These are phyloP conservation scores for Zoanthus sansibaricus DNA, from an alignment of 92 coral and sea anemone genomes.

Conservation along the genomic window DNA sequence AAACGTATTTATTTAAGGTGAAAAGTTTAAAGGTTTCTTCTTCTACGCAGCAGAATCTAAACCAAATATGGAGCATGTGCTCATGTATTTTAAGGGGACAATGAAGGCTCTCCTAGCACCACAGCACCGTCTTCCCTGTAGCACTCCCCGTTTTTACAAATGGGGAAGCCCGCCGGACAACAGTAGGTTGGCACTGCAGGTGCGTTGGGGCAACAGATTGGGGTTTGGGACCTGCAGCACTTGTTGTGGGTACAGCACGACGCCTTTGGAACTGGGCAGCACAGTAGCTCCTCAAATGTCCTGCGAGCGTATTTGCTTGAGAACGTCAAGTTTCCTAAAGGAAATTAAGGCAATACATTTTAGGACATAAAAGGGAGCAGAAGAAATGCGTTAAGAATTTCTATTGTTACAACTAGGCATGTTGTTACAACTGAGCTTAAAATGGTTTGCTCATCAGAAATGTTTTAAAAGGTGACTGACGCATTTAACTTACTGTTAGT, in stretches of 20 bases:
- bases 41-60: no score
- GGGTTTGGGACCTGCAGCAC: constrained; percentile 68
- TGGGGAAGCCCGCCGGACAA: constrained; percentile 64
- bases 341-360: no score
- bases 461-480: no score
- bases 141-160: constrained; percentile 68
- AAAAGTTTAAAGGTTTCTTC: no score
- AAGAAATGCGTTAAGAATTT: no score
- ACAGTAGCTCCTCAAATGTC: constrained; percentile 21
- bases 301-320: constrained; percentile 17
- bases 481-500: no score
- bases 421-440: no score
- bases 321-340: constrained; percentile 27
- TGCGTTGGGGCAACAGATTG: constrained; percentile 66
- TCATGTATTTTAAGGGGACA: not conserved
- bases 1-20: no score
- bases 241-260: constrained; percentile 77
- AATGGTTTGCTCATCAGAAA: no score
- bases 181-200: constrained; percentile 71
- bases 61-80: not conserved
- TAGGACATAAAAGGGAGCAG: no score
- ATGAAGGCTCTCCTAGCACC: constrained; percentile 60
- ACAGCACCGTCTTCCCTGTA: constrained; percentile 58
- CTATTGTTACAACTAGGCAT: no score
- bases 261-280: constrained; percentile 19